phyloP scores from a whole-genome alignment of 2,888 invertebrate genomes.

The Alentia gelatinosa region DNA sequence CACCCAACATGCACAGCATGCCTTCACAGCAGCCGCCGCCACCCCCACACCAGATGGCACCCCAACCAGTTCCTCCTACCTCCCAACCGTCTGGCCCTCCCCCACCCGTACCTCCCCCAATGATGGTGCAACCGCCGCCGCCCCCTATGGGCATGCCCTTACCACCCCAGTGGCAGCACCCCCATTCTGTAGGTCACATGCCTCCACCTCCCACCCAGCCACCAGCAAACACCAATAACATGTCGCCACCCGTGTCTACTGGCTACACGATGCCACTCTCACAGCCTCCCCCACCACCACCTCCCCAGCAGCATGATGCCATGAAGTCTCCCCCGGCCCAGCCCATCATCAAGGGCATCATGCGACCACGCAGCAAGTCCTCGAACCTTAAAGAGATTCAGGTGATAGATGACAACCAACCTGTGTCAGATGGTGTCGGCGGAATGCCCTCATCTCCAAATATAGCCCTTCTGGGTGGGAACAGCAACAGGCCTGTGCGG shows the following conservation, averaged over 20 bases:
- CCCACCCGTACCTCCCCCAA: not conserved
- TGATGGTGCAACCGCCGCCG: not conserved
- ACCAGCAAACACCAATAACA: not conserved
- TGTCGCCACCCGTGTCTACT: not conserved
- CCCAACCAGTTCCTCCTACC: not conserved
- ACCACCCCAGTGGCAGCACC: slow-evolving; percentile 3
- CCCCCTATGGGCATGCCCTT: slow-evolving; percentile 14
- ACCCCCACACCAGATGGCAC: not conserved
- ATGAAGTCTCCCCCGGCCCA: not conserved
- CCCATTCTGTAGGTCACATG: not conserved
- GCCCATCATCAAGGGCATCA: not conserved
- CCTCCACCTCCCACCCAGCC: not conserved
- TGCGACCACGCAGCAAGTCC: slow-evolving; percentile 14
- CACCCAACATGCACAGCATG: not conserved
- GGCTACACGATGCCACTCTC: not conserved
- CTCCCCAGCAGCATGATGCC: not conserved
- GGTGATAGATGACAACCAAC: slow-evolving; percentile 18
- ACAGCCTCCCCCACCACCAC: slow-evolving; percentile 5
- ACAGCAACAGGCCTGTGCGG: not conserved
- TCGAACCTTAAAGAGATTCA: slow-evolving; percentile 23
- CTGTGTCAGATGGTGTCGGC: not conserved
- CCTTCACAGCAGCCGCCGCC: not conserved
- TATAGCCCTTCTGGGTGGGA: not conserved
- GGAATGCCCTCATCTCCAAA: not conserved
- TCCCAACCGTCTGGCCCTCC: not conserved